Evolutionary conservation across 2,113 vertebrate species (phyloP), one percentile per base, ranked within the genome.

Genomic region (Nicator chloris): DNA sequence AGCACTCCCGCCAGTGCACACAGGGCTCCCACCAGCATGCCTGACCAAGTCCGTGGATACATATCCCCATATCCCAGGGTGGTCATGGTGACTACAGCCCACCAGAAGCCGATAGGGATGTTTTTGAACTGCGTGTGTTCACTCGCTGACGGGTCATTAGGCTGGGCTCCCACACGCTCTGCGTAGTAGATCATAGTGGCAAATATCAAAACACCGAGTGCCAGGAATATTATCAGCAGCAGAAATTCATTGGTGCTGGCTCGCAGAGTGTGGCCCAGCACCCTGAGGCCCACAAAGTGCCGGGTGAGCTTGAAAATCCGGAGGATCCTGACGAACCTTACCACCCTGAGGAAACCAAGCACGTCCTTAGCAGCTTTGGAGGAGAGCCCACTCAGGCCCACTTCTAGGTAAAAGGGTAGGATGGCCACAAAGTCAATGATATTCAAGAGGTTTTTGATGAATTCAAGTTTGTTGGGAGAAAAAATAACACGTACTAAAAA

Each of bases 141-240:
- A 57, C 98, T 98, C 3, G 99, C 99, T 4, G 99, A 99, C 1
- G 99, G 99, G 93, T 99, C 99, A 15, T 98, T 99, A 42, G 99
- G 98, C 78, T 98, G 98, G 59, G 99, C 99, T 28, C 99, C 99
- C 16, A 99, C 98, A 61, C 99, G 97, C 85, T 99, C 99, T 0
- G 99, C 99, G 66, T 99, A 99, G 97, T 99, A 99, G 98, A 99
- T 99, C 99, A 99, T 99, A 71, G 99, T 99, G 92, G 99, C 99
- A 95, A 99, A 99, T 98, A 99, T 99, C 96, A 99, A 98, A 88
- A 99, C 99, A 88, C 99, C 99, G 56, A 98, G 98, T 13, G 99
- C 99, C 93, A 99, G 98, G 97, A 99, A 99, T 97, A 99, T 99
- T 86, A 99, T 99, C 92, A 99, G 98, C 95, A 99, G 98, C 97